Evolutionary conservation across 2,888 invertebrate species (phyloP).

Genomic region (Arge pagana): DNA sequence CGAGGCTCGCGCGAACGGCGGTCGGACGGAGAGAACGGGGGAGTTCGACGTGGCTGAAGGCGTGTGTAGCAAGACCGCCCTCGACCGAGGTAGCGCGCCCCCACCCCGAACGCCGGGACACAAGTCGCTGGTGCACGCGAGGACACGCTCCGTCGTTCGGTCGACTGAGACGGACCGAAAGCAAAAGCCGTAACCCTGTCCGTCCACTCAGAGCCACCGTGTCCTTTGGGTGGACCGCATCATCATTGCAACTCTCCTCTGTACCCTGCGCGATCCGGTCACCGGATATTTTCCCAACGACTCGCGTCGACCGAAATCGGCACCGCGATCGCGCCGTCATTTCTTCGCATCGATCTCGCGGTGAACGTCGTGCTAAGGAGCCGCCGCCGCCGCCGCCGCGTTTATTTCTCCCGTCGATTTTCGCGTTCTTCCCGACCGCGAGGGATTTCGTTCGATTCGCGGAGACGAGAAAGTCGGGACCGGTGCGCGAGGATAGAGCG

Average conservation of each 20-base stretch:
- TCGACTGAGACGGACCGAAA: constrained; percentile 30
- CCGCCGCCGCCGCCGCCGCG: too few relatives aligned
- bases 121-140: constrained; percentile 38
- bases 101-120: constrained; percentile 26
- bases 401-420: not conserved
- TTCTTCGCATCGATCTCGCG: too few relatives aligned
- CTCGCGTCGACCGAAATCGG: too few relatives aligned
- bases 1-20: constrained; percentile 34
- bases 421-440: not conserved
- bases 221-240: constrained; percentile 49
- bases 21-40: constrained; percentile 30
- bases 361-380: too few relatives aligned
- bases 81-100: constrained; percentile 31
- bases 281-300: constrained; percentile 3
- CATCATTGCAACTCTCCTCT: constrained; percentile 28
- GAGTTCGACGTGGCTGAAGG: constrained; percentile 20
- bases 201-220: constrained; percentile 36
- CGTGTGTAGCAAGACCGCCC: constrained; percentile 19
- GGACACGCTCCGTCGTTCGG: constrained; percentile 36
- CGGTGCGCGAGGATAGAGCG: too few relatives aligned
- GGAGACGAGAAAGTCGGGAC: not conserved
- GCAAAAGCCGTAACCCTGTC: constrained; percentile 45
- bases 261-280: constrained; percentile 12
- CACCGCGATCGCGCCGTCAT: too few relatives aligned
- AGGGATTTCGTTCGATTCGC: not conserved